Percentiles rank a stretch among this genome's conserved stretches.
These are phyloP conservation scores for Ridgeia piscesae DNA, from an alignment of 1,140 invertebrate species.

Conservation along the genomic window DNA sequence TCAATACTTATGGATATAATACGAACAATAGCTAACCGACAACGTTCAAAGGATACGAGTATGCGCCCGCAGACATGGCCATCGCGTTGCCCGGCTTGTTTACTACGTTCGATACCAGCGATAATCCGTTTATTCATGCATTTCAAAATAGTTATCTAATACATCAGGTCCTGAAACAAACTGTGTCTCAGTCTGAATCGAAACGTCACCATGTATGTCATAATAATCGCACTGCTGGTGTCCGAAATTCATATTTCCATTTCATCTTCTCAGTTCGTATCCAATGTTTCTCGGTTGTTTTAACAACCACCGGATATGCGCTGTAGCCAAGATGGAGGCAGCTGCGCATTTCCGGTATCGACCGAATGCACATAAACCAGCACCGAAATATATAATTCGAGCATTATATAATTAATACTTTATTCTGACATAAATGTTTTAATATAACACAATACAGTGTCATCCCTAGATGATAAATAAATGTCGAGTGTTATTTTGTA, in stretches of 20 bases:
- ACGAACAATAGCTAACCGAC: background rate
- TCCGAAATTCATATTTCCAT: background rate
- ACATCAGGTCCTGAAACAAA: background rate
- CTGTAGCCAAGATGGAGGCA: background rate
- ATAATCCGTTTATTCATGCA: background rate
- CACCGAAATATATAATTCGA: too few relatives aligned
- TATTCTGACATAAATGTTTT: too few relatives aligned
- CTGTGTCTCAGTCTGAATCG: background rate
- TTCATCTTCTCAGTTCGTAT: background rate
- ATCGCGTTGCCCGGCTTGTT: background rate
- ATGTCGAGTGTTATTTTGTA: too few relatives aligned
- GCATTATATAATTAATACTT: too few relatives aligned
- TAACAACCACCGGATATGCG: background rate
- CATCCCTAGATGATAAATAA: too few relatives aligned
- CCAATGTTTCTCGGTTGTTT: slow-evolving; percentile 5
- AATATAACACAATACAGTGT: too few relatives aligned
- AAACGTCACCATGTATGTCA: background rate
- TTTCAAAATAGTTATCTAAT: background rate
- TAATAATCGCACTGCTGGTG: background rate
- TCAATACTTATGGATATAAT: background rate
- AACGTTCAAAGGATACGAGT: background rate
- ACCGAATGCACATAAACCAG: background rate
- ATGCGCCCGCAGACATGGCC: background rate
- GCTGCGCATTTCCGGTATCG: background rate
- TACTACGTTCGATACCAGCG: background rate